Evolutionary conservation across 2,888 invertebrate genomes (phyloP).

Genomic region (Coenonympha glycerion): DNA sequence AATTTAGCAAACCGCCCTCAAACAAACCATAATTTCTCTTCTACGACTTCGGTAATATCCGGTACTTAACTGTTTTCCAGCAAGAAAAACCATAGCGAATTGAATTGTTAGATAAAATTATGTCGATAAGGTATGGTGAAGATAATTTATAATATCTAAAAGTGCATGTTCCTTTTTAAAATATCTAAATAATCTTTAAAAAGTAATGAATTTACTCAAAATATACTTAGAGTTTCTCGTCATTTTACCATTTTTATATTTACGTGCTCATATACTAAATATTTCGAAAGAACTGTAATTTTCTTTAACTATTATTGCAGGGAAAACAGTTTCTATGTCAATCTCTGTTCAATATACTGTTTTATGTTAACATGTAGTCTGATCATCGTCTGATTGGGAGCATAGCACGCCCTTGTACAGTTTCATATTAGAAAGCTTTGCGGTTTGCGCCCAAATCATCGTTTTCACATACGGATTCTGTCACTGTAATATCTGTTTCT

Average conservation of each 20-base stretch:
- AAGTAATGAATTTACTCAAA: too few relatives aligned
- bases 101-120: background rate
- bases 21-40: constrained; percentile 1
- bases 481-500: constrained; percentile 30
- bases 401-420: constrained; percentile 31
- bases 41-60: constrained; percentile 1
- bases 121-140: too few relatives aligned
- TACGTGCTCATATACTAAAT: too few relatives aligned
- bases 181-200: too few relatives aligned
- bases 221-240: too few relatives aligned
- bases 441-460: constrained; percentile 12
- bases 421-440: constrained; percentile 27
- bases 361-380: constrained; percentile 24
- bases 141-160: too few relatives aligned
- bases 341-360: constrained; percentile 16
- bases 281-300: background rate
- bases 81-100: constrained; percentile 1
- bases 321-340: constrained; percentile 4
- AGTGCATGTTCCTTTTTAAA: too few relatives aligned
- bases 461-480: constrained; percentile 21
- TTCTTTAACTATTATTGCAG: background rate
- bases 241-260: too few relatives aligned
- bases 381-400: constrained; percentile 24
- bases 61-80: constrained; percentile 9
- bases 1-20: background rate